phyloP scores from a whole-genome alignment of 2,888 invertebrate species.

The Apamea sordens region DNA sequence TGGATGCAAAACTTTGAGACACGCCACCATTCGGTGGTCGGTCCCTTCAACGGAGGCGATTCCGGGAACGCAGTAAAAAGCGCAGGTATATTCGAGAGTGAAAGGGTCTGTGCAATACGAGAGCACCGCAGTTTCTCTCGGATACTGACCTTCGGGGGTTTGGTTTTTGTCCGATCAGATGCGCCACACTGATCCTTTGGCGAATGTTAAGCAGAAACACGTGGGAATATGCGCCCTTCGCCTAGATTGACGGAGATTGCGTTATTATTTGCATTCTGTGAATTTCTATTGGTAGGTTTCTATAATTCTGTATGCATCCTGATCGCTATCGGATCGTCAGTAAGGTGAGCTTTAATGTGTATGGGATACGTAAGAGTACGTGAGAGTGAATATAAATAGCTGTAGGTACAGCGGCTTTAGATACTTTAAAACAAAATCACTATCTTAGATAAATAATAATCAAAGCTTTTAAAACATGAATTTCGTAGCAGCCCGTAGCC shows the following conservation, averaged over 20 bases:
- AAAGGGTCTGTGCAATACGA: constrained; percentile 90
- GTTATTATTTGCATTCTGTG: constrained; percentile 83
- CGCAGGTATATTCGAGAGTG: constrained; percentile 90
- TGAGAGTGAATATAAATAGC: not conserved
- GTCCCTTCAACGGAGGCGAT: constrained; percentile 78
- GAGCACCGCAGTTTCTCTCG: constrained; percentile 85
- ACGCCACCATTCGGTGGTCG: constrained; percentile 60
- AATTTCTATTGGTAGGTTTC: constrained; percentile 57
- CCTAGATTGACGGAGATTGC: constrained; percentile 78
- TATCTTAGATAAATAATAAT: not conserved
- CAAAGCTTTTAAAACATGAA: not conserved
- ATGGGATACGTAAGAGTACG: constrained; percentile 12
- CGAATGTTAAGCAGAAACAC: constrained; percentile 86
- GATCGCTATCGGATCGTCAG: constrained; percentile 53
- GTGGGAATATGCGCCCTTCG: constrained; percentile 83
- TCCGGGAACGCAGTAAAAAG: constrained; percentile 87
- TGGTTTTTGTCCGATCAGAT: constrained; percentile 86
- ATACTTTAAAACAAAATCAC: not conserved
- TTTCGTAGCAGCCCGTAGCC: not conserved
- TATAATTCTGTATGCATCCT: constrained; percentile 42
- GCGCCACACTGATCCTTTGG: constrained; percentile 77
- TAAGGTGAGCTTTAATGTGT: constrained; percentile 35
- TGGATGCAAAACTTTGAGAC: constrained; percentile 78
- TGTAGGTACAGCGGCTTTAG: not conserved
- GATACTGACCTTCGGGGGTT: constrained; percentile 85